A percentile compares a stretch with the other conserved stretches of the same genome.
These are phyloP conservation scores for Geodia barretti DNA, from an alignment of 37 sponge, comb jelly and placozoan genomes.

Conservation along the genomic window DNA sequence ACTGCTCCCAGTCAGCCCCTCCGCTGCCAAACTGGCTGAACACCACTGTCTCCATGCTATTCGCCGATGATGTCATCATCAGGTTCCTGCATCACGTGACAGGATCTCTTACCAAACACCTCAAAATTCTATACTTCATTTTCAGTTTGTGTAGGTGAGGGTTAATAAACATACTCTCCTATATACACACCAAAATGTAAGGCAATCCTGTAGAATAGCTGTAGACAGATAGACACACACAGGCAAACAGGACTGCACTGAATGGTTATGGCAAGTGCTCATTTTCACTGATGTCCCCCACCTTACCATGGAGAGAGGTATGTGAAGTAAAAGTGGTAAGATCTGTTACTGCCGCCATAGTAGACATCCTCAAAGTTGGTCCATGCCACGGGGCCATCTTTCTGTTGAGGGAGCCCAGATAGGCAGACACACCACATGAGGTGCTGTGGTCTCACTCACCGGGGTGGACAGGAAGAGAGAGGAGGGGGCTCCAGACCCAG, in stretches of 20 bases:
- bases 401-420: constrained; percentile 31
- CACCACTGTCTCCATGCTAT: constrained; percentile 42
- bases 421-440: background rate
- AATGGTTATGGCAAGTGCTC: too few species aligned
- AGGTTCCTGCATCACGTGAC: constrained; percentile 35
- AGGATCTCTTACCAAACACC: background rate
- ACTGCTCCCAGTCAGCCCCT: constrained; percentile 52
- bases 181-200: too few species aligned
- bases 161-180: too few species aligned
- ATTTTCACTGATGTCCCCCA: background rate
- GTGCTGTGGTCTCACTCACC: constrained; percentile 13
- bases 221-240: too few species aligned
- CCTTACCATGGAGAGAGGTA: constrained; percentile 61
- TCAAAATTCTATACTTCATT: too few species aligned
- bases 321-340: constrained; percentile 56
- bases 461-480: constrained; percentile 33
- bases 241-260: too few species aligned
- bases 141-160: too few species aligned
- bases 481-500: constrained; percentile 3
- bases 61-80: constrained; percentile 52
- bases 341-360: constrained; percentile 38
- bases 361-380: constrained; percentile 65
- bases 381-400: constrained; percentile 8
- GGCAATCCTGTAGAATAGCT: too few species aligned
- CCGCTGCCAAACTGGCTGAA: background rate